phyloP scores from a whole-genome alignment of 2,113 vertebrate genomes.

The Chionis minor region DNA sequence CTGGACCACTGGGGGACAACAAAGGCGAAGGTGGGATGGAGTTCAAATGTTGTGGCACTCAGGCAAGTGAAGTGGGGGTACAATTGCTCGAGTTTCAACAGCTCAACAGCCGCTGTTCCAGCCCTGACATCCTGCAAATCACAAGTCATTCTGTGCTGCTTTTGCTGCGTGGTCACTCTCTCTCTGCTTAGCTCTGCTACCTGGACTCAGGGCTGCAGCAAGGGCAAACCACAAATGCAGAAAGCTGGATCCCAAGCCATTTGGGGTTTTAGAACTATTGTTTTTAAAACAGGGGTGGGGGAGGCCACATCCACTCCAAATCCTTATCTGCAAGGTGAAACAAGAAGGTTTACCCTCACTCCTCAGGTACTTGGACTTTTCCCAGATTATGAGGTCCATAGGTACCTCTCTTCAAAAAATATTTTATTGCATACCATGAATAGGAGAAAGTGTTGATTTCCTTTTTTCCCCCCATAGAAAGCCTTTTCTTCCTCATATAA shows the following conservation, averaged over 20 bases:
- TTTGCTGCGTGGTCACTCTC: not conserved
- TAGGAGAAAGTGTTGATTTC: not conserved
- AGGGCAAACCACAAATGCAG: not conserved
- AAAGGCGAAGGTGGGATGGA: not conserved
- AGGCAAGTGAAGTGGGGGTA: not conserved
- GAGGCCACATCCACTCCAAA: not conserved
- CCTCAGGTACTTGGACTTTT: not conserved
- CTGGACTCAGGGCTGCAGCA: not conserved
- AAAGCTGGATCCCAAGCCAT: not conserved
- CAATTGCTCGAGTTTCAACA: not conserved
- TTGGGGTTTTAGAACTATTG: not conserved
- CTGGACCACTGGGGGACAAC: not conserved
- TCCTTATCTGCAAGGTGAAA: not conserved
- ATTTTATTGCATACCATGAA: not conserved
- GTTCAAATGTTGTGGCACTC: not conserved
- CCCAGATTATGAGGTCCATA: not conserved
- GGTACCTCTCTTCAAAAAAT: not conserved
- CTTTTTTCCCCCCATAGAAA: not conserved
- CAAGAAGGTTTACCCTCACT: not conserved
- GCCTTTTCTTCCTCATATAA: not conserved
- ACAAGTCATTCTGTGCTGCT: not conserved
- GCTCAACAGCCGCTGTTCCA: not conserved
- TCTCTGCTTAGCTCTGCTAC: not conserved
- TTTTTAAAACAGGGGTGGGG: too few relatives aligned
- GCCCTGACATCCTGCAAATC: not conserved